Base-by-base conservation (phyloP, 1,140 invertebrate genomes). In the Apis cerana region DNA sequence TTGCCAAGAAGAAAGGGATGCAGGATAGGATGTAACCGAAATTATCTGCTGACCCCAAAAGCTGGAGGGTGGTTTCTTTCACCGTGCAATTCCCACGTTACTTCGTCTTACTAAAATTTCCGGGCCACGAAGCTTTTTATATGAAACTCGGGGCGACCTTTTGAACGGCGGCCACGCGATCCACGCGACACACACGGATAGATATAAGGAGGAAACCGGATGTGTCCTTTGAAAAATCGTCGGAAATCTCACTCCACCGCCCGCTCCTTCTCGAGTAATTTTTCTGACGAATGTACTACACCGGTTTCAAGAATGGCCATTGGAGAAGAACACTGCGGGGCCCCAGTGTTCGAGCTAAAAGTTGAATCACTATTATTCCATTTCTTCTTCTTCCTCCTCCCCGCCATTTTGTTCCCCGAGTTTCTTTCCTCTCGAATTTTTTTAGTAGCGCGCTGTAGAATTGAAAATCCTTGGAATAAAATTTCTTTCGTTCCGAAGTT, bases 161-260 rank as follows among this genome's bases (percentile, higher is more conserved):
- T 75, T 80, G 82, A 80, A 23, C 80, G 84, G 69, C 83, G 58
- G 85, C 82, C 65, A 59, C 67, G 68, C 82, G 65, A 84, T 77
- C 23, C 59, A 72, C 85, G 23, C 33, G 68, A 80, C 83, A 84
- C 74, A 50, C 21, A 19, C 54, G 61, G 65, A 69, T 68, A 21
- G 70, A 52, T 77, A 76, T 43, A 75, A 78, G 80, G 72, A 88
- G 78, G 86, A 59, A 64, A 62, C 33, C 74, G 77, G 65, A 64
- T 78, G 59, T 88, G 64, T 82, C 62, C 70, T 87, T 87, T 88
- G 85, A 88, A 88, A 88, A 88, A 88, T 87, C 64, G 72, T 33
- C 76, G 21, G 65, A 43, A 43, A 43, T 43, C 33, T 43, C 33
- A 43, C 33, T 21, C 12, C 68, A 23, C n/a, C 56, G 54, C 58